These are phyloP conservation scores for Caprella mutica DNA, from an alignment of 2,888 invertebrate genomes.

Conservation along the genomic window DNA sequence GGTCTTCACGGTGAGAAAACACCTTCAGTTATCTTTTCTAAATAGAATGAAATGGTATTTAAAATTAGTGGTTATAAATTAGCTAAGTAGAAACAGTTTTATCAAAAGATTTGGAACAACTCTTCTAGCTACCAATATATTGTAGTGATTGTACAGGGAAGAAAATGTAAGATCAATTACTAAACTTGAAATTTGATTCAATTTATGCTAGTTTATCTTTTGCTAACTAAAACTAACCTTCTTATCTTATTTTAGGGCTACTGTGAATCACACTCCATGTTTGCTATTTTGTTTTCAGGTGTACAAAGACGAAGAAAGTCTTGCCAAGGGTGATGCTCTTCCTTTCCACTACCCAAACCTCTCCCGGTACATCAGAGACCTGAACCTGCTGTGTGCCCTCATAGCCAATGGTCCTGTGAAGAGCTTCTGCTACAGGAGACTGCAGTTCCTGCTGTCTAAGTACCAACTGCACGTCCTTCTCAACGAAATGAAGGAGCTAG, in stretches of 20 bases:
- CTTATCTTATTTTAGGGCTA: too few species aligned
- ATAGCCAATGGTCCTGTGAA: slow-evolving; percentile 97
- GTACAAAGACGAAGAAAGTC: slow-evolving; percentile 52
- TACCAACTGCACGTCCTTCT: slow-evolving; percentile 91
- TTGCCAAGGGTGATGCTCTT: slow-evolving; percentile 48
- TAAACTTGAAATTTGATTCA: too few species aligned
- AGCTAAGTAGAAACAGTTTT: too few species aligned
- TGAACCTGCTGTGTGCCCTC: slow-evolving; percentile 82
- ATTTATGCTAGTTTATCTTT: too few species aligned
- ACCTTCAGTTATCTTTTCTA: too few species aligned
- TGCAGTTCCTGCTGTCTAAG: slow-evolving; percentile 90
- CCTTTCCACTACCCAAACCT: slow-evolving; percentile 67
- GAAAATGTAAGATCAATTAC: too few species aligned
- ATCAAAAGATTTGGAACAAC: too few species aligned
- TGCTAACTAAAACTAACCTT: too few species aligned
- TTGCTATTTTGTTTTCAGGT: slow-evolving; percentile 11
- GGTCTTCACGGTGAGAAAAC: slow-evolving; percentile 59
- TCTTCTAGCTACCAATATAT: too few species aligned
- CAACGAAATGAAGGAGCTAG: slow-evolving; percentile 88
- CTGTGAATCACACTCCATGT: neutral
- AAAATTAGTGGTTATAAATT: too few species aligned
- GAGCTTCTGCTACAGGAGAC: slow-evolving; percentile 94
- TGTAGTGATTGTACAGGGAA: too few species aligned
- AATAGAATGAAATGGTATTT: too few species aligned
- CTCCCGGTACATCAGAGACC: slow-evolving; percentile 70